Conservation (phyloP, 1,140 invertebrate species). For the Pseudomyrmex pallidus region DNA sequence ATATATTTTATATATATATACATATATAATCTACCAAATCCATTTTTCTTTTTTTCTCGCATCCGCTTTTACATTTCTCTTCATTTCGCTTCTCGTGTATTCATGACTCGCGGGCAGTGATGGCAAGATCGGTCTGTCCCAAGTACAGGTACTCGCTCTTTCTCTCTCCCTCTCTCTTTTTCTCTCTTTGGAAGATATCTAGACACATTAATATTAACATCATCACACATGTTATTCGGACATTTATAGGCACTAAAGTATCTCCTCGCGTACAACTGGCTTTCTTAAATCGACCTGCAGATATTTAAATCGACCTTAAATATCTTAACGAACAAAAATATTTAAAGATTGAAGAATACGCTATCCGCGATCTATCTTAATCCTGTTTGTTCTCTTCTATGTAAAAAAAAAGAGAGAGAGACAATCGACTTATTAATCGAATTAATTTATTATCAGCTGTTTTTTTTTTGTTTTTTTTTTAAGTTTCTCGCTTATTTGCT, state of each 20-base stretch:
- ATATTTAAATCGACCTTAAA: too few relatives aligned
- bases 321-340: not conserved
- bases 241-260: conserved; percentile 40
- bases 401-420: not conserved
- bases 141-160: conserved; percentile 7
- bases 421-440: not conserved
- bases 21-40: conserved; percentile 24
- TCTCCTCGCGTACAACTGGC: not conserved
- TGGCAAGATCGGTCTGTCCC: conserved; percentile 36
- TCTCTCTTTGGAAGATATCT: not conserved
- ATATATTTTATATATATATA: not conserved
- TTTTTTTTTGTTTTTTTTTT: too few relatives aligned
- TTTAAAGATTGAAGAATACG: not conserved
- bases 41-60: conserved; percentile 13
- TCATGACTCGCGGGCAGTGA: conserved; percentile 43
- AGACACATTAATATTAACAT: conserved; percentile 18
- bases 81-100: conserved; percentile 28
- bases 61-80: conserved; percentile 1
- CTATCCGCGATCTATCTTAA: conserved; percentile 26
- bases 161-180: too few relatives aligned
- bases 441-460: not conserved
- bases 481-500: too few relatives aligned
- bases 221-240: not conserved
- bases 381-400: not conserved
- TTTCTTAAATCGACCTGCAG: not conserved